Evolutionary conservation across 2,797 vertebrate species (phyloP), one percentile per base, ranked within the genome.

Genomic region (Intellagama lesueurii): DNA sequence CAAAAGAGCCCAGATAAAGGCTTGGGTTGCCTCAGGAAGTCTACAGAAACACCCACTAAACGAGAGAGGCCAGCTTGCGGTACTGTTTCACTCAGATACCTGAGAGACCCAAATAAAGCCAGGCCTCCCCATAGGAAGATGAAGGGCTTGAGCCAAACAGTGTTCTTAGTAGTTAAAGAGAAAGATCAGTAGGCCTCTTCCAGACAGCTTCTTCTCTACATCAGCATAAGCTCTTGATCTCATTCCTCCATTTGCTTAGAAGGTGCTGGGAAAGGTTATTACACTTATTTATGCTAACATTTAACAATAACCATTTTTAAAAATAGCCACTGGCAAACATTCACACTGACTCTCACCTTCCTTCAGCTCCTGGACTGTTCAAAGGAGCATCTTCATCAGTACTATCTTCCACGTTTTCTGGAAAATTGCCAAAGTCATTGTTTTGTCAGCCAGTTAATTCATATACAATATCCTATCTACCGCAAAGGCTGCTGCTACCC

Each of bases 351-450:
- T 77, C 95, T 97, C 96, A 99, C 99, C 98, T 98, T 92, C 98
- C 98, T 94, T 99, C 99, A n/a, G 98, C 92, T 56, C 98, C 98
- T 1, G 98, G 98, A 91, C 99, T 99, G 35, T 97, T 95, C 72
- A 97, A 96, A 3, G 98, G 98, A 83, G 93, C 97, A 72, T 99
- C 99, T 49, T 99, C 99, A 92, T 99, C 99, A 87, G 98, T 98
- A 96, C 98, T 99, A 83, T 98, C 98, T 85, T 99, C 98, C 94
- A 97, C 95, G 56, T 98, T 98, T 93, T 99, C 99, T 99, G 96
- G 66, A 94, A 95, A 94, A 94, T 88, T 94, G 83, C 87, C 91
- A 93, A 91, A 94, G 88, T 5, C 89, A 77, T 85, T 84, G 78
- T 0, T n/a, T 94, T 91, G 60, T 86, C 76, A 86, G 95, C 60